Conservation (phyloP, 2,113 vertebrate species). For the Spea multiplicata region DNA sequence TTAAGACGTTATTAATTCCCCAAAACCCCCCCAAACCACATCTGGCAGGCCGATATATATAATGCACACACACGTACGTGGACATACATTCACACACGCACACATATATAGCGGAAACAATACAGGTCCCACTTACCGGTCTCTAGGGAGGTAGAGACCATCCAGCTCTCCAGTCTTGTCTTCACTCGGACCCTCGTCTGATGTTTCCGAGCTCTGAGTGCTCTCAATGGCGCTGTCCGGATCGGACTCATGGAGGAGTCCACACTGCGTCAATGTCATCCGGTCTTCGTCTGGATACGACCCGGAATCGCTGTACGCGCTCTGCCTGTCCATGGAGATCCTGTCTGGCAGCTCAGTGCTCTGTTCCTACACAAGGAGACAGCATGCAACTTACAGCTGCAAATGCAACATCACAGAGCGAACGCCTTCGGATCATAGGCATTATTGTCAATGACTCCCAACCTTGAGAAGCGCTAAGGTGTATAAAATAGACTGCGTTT, state of each 20-base stretch:
- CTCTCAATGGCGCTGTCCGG: constrained; percentile 88
- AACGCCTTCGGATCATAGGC: no score
- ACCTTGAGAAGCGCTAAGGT: no score
- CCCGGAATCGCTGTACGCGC: constrained; percentile 63
- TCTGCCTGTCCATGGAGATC: constrained; percentile 75
- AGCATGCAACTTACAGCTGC: no score
- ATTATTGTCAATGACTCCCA: no score
- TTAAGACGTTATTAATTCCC: no score
- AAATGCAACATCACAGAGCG: no score
- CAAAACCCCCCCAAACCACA: no score
- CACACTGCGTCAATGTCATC: constrained; percentile 71
- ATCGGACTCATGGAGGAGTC: constrained; percentile 78
- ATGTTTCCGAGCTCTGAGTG: constrained; percentile 76
- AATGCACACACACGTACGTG: no score
- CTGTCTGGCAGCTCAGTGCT: constrained; percentile 62
- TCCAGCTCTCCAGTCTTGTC: constrained; percentile 74
- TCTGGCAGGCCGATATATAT: no score
- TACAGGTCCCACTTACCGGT: constrained; percentile 75
- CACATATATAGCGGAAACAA: no score
- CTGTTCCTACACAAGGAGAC: constrained; percentile 58
- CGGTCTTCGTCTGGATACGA: constrained; percentile 73
- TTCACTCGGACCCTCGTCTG: constrained; percentile 60
- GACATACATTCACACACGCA: not conserved
- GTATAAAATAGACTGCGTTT: no score
- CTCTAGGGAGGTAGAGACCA: constrained; percentile 77